Percentiles rank a stretch among this genome's conserved stretches.
Conservation (phyloP, 2,113 vertebrate genomes). For the Mionectes macconnelli region DNA sequence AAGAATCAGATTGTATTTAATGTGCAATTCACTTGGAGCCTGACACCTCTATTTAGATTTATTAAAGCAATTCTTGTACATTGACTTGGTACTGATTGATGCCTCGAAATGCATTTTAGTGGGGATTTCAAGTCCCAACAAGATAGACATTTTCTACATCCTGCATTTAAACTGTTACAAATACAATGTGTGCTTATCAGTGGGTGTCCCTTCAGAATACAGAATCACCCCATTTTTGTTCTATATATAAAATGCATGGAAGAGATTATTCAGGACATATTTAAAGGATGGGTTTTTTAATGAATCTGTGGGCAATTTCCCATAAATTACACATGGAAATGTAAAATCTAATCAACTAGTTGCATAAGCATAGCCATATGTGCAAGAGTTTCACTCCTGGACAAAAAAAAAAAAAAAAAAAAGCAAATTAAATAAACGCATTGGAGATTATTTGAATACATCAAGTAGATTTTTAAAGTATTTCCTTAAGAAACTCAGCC, state of each 20-base stretch:
- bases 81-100: background rate
- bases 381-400: background rate
- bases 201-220: slow-evolving; percentile 20
- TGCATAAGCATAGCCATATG: slow-evolving; percentile 49
- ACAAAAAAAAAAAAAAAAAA: background rate
- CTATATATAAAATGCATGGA: background rate
- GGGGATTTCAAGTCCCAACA: background rate
- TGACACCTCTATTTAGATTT: background rate
- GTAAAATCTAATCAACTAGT: slow-evolving; percentile 53
- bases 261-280: background rate
- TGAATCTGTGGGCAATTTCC: slow-evolving; percentile 40
- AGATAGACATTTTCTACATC: background rate
- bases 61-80: background rate
- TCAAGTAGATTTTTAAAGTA: slow-evolving; percentile 39
- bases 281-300: background rate
- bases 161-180: background rate
- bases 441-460: slow-evolving; percentile 23
- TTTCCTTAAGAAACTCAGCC: slow-evolving; percentile 23
- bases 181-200: background rate
- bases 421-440: slow-evolving; percentile 23
- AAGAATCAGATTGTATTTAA: slow-evolving; percentile 22
- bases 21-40: background rate
- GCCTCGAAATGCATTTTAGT: background rate
- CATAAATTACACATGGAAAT: slow-evolving; percentile 61
- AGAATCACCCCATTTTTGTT: slow-evolving; percentile 1